Percentiles rank a stretch among this genome's conserved stretches.
Evolutionary conservation across 2,113 vertebrate genomes (phyloP).

Genomic region (Tetrao urogallus): DNA sequence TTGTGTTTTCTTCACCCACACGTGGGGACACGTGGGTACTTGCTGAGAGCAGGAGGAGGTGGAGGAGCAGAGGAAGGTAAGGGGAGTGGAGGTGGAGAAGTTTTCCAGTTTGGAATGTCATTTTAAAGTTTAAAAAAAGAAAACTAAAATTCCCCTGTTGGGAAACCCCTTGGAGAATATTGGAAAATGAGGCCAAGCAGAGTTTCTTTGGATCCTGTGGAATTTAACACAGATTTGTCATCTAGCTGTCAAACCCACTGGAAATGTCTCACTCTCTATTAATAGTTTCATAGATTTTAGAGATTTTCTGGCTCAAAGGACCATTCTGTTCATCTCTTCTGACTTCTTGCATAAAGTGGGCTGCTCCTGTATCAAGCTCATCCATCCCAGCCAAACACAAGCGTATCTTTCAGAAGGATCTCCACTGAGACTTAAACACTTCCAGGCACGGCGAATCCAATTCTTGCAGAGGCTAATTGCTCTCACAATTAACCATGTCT

Average conservation of each 20-base stretch:
- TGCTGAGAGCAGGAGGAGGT: background rate
- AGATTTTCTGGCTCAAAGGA: conserved; percentile 53
- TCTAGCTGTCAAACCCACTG: conserved; percentile 47
- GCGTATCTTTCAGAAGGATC: background rate
- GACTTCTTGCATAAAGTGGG: conserved; percentile 3
- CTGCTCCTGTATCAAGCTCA: background rate
- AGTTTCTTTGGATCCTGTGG: conserved; percentile 31
- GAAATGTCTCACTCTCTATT: conserved; percentile 54
- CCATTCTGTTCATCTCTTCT: conserved; percentile 5
- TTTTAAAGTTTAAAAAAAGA: background rate
- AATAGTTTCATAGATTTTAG: conserved; percentile 49
- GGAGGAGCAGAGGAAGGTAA: background rate
- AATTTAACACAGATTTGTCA: conserved; percentile 56
- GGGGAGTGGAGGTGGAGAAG: background rate
- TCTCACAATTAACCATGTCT: conserved; percentile 17
- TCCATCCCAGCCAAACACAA: background rate
- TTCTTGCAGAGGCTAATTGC: conserved; percentile 23
- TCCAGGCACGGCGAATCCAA: conserved; percentile 6
- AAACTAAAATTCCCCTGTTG: conserved; percentile 1
- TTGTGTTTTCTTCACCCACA: background rate
- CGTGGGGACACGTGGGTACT: background rate
- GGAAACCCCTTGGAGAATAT: conserved; percentile 43
- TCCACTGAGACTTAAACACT: background rate
- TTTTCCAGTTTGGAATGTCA: background rate
- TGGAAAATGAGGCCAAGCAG: background rate